A percentile compares a stretch with the other conserved stretches of the same genome.
Conservation (phyloP, 2,113 vertebrate genomes). For the Oxyura jamaicensis region DNA sequence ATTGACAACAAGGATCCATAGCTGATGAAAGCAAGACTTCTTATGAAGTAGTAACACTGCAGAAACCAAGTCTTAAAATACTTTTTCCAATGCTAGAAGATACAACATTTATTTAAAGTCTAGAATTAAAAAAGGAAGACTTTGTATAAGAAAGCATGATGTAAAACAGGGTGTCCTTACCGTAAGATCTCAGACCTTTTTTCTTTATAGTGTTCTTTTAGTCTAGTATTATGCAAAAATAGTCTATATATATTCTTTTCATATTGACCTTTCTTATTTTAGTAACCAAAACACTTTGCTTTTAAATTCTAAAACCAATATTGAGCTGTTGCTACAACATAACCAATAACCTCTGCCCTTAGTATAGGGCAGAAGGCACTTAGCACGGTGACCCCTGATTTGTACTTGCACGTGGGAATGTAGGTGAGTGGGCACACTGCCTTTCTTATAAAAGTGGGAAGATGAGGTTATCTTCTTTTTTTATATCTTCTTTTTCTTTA, state of each 20-base stretch:
- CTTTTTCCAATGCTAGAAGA: not conserved
- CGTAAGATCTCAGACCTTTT: rapidly evolving
- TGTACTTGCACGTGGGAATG: not conserved
- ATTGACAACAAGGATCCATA: not conserved
- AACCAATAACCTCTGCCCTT: not conserved
- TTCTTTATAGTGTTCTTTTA: not conserved
- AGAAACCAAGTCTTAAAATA: not conserved
- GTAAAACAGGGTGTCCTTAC: not conserved
- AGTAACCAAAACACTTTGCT: not conserved
- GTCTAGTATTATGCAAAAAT: rapidly evolving
- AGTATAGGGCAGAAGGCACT: not conserved
- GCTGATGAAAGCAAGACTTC: not conserved
- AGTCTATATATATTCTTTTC: rapidly evolving
- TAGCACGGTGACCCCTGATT: not conserved
- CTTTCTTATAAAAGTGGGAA: not conserved
- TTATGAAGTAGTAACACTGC: rapidly evolving
- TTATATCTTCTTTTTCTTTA: not conserved
- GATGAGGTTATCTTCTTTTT: not conserved
- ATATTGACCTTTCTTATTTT: not conserved
- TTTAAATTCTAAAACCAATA: not conserved
- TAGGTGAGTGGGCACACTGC: not conserved
- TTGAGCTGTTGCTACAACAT: rapidly evolving
- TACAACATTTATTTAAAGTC: not conserved
- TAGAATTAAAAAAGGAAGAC: not conserved
- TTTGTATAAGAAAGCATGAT: not conserved